phyloP scores from a whole-genome alignment of 2,113 vertebrate species.

The Ageneiosus marmoratus region DNA sequence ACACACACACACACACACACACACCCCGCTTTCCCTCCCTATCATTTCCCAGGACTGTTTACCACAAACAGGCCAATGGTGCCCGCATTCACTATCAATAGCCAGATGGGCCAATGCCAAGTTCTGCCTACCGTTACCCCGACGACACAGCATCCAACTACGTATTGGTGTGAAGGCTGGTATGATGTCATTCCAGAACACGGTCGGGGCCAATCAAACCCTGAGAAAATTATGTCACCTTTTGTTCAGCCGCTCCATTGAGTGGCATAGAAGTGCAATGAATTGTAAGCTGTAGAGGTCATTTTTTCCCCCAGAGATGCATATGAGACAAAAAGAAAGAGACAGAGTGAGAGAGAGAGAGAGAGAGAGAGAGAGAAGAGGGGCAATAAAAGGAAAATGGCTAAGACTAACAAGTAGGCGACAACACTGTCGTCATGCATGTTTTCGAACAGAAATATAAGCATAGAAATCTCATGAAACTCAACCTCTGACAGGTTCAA shows the following conservation, averaged over 20 bases:
- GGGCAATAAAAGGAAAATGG: constrained; percentile 38
- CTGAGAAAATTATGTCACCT: constrained; percentile 84
- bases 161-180: constrained; percentile 52
- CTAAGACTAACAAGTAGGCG: constrained; percentile 57
- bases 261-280: constrained; percentile 82
- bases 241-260: constrained; percentile 81
- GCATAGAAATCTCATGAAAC: constrained; percentile 84
- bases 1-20: constrained; percentile 7
- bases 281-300: constrained; percentile 80
- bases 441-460: constrained; percentile 70
- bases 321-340: constrained; percentile 44
- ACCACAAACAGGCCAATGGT: constrained; percentile 64
- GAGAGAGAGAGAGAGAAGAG: constrained; percentile 62
- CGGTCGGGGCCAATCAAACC: constrained; percentile 77
- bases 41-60: constrained; percentile 69
- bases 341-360: constrained; percentile 38
- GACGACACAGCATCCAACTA: constrained; percentile 80
- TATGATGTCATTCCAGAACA: constrained; percentile 80
- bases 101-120: constrained; percentile 73
- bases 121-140: constrained; percentile 77
- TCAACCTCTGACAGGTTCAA: constrained; percentile 61
- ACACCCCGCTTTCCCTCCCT: constrained; percentile 9
- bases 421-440: constrained; percentile 77
- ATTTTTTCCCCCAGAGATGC: constrained; percentile 61
- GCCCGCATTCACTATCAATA: constrained; percentile 66